Evolutionary conservation across 92 coral and sea anemone species (phyloP).

Genomic region (Umimayanthus kanabou): DNA sequence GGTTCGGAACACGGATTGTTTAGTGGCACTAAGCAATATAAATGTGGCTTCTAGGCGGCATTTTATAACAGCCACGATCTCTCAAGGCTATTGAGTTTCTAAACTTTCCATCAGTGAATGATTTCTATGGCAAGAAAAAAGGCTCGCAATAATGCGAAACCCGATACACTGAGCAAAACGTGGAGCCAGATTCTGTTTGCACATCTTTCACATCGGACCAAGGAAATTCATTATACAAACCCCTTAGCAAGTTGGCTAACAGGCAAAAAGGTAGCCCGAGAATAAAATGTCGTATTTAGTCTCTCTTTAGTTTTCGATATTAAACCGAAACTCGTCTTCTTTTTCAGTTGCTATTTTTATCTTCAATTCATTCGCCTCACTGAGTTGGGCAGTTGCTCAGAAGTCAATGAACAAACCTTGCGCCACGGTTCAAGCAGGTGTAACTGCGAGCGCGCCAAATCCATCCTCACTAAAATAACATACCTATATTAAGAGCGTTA

Average conservation of each 20-base stretch:
- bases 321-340: constrained; percentile 2
- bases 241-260: neutral
- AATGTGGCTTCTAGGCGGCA: neutral
- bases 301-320: constrained; percentile 3
- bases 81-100: constrained; percentile 38
- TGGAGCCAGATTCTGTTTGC: neutral
- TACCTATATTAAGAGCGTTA: constrained; percentile 18
- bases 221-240: neutral
- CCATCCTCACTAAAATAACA: constrained; percentile 18
- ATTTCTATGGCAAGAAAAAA: constrained; percentile 40
- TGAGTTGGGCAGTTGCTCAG: neutral
- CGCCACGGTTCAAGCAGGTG: constrained; percentile 9
- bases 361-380: neutral
- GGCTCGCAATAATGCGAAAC: constrained; percentile 25
- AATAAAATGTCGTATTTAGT: neutral
- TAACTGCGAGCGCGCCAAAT: neutral
- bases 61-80: constrained; percentile 1
- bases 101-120: constrained; percentile 5
- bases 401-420: neutral
- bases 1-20: neutral
- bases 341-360: neutral
- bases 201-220: neutral
- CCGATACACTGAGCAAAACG: constrained; percentile 7
- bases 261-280: neutral
- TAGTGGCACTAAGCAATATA: neutral